These are phyloP conservation scores for Antheraea pernyi DNA, from an alignment of 1,140 invertebrate species.

Conservation along the genomic window DNA sequence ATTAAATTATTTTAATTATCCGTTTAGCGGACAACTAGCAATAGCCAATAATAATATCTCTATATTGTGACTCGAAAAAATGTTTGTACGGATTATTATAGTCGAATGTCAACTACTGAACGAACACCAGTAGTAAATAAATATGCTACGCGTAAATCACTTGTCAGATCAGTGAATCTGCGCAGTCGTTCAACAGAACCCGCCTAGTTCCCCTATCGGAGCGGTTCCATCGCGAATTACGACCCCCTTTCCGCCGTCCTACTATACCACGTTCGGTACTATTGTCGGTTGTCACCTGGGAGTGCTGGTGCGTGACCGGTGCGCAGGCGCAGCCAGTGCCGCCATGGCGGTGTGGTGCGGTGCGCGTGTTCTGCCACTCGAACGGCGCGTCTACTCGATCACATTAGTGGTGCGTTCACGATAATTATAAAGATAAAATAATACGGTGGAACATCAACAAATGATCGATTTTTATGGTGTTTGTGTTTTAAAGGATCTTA, in stretches of 20 bases:
- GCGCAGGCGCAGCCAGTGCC: conserved; percentile 57
- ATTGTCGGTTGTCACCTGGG: conserved; percentile 22
- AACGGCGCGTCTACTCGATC: conserved; percentile 69
- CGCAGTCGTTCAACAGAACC: background rate
- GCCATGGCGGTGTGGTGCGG: conserved; percentile 75
- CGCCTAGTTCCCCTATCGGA: conserved; percentile 6
- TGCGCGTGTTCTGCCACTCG: conserved; percentile 66
- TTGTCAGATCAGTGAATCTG: background rate
- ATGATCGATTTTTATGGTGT: no score
- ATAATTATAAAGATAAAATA: background rate
- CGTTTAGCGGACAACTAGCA: no score
- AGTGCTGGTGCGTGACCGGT: conserved; percentile 32
- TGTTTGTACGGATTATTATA: no score
- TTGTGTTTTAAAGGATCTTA: no score
- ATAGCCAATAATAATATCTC: no score
- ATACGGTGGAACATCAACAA: background rate
- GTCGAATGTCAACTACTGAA: background rate
- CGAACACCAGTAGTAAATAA: background rate
- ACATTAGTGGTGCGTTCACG: conserved; percentile 63
- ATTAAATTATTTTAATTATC: no score
- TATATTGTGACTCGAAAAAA: no score
- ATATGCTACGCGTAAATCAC: background rate
- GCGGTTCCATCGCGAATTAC: conserved; percentile 11
- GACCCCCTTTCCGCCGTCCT: background rate
- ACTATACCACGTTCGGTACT: background rate